Evolutionary conservation across 2,888 invertebrate species (phyloP).

Genomic region (Eulithis prunata): DNA sequence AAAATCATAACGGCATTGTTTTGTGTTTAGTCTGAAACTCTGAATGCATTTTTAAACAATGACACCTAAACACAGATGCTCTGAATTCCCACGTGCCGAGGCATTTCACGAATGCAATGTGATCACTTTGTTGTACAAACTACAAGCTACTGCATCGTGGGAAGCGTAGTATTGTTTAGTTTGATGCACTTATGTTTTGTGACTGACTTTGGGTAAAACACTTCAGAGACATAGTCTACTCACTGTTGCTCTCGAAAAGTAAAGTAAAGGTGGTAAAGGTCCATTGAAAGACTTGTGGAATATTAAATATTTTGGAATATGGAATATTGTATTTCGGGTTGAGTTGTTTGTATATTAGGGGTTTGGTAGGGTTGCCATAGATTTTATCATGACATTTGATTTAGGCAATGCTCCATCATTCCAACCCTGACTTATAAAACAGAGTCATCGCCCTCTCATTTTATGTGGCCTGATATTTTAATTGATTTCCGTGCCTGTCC

Average conservation of each 20-base stretch:
- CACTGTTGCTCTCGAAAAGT: too few relatives aligned
- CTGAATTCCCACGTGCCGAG: conserved; percentile 18
- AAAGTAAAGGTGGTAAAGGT: background rate
- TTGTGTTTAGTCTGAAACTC: conserved; percentile 2
- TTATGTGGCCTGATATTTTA: conserved; percentile 3
- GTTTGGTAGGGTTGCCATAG: too few relatives aligned
- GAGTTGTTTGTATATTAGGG: background rate
- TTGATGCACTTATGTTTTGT: conserved; percentile 2
- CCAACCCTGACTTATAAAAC: too few relatives aligned
- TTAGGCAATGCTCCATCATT: too few relatives aligned
- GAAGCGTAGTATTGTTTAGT: background rate
- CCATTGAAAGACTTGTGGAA: background rate
- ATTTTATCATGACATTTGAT: too few relatives aligned
- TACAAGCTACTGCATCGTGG: background rate
- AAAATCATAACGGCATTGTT: background rate
- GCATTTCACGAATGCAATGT: conserved; percentile 10
- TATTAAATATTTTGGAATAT: too few relatives aligned
- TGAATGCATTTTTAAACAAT: conserved; percentile 6
- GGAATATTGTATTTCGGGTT: background rate
- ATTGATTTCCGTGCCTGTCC: background rate
- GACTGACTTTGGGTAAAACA: background rate
- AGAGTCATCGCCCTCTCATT: background rate
- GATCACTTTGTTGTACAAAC: conserved; percentile 18
- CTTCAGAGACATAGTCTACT: too few relatives aligned
- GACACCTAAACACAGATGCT: conserved; percentile 10